Base-by-base conservation (phyloP, 2,888 invertebrate genomes). In the Adineta ricciae region DNA sequence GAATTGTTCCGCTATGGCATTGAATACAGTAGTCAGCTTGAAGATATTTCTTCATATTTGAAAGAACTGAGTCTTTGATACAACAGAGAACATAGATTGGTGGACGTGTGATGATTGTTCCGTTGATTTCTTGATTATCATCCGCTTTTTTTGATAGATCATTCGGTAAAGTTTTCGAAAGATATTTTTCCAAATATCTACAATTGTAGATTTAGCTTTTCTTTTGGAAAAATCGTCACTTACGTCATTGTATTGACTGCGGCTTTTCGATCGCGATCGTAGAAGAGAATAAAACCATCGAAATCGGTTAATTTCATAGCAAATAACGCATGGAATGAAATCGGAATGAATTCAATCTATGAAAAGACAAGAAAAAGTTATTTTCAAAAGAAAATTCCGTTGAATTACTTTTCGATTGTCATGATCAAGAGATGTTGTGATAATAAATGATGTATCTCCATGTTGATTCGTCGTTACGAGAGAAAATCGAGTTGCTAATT, bases 111-210 rank as follows among this genome's bases (percentile, higher is more conserved):
- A n/a, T 9, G 24, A 7, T 21, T 38, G 41, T 36, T 11, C n/a
- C 14, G 41, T 78, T 16, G 5, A 24, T 41, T n/a, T 78, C 41
- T 41, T 24, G 1, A 38, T 24, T 78, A 38, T 41, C 41, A 78
- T 78, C 78, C 38, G 9, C n/a, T n/a, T 1, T 8, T 78, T 41
- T 78, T 27, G 19, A 41, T 41, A 41, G 16, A 24, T 41, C 78
- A 78, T 41, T 41, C 41, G 38, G 11, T 78, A 38, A 78, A 14
- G 21, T 41, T 32, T 14, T 64, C 32, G 64, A 64, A 64, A 78
- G 38, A 78, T 78, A 19, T 78, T 78, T 78, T 41, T 41, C 41
- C 41, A 78, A 38, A 41, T 41, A 78, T 78, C 73, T 73, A 73
- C n/a, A n/a, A n/a, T n/a, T n/a, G 38, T 8, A 46, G 11, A 46